Conservation (phyloP, 2,888 invertebrate species). For the Ophion obscuratus region DNA sequence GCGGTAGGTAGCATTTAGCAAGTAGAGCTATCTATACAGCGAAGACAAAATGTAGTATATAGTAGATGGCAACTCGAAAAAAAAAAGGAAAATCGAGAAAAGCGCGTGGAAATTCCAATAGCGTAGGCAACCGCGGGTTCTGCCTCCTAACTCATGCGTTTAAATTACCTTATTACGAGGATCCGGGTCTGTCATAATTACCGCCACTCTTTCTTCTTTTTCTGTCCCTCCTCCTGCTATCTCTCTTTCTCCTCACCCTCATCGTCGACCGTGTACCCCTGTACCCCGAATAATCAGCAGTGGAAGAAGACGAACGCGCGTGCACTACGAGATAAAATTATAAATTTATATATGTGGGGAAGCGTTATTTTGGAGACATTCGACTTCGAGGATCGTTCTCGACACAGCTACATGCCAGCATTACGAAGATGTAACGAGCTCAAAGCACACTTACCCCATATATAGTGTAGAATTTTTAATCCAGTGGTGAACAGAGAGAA, state of each 20-base stretch:
- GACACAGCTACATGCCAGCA: too few relatives aligned
- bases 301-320: slow-evolving; percentile 10
- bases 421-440: neutral
- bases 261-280: neutral
- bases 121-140: slow-evolving; percentile 68
- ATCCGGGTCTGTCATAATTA: slow-evolving; percentile 80
- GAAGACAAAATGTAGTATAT: slow-evolving; percentile 33
- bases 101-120: slow-evolving; percentile 60
- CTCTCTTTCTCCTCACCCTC: neutral
- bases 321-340: slow-evolving; percentile 23
- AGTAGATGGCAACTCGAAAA: slow-evolving; percentile 24
- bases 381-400: too few relatives aligned
- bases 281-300: slow-evolving; percentile 24
- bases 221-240: neutral
- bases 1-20: neutral
- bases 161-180: slow-evolving; percentile 82
- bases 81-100: slow-evolving; percentile 53
- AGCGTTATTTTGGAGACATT: too few relatives aligned
- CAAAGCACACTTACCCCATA: too few relatives aligned
- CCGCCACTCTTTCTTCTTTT: slow-evolving; percentile 45
- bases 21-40: slow-evolving; percentile 25
- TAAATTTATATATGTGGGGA: too few relatives aligned
- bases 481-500: neutral
- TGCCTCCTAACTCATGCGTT: slow-evolving; percentile 82
- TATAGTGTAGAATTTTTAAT: neutral